Evolutionary conservation across 2,797 vertebrate genomes (phyloP), one percentile per base, ranked within the genome.

Genomic region (Diplodus sargus): DNA sequence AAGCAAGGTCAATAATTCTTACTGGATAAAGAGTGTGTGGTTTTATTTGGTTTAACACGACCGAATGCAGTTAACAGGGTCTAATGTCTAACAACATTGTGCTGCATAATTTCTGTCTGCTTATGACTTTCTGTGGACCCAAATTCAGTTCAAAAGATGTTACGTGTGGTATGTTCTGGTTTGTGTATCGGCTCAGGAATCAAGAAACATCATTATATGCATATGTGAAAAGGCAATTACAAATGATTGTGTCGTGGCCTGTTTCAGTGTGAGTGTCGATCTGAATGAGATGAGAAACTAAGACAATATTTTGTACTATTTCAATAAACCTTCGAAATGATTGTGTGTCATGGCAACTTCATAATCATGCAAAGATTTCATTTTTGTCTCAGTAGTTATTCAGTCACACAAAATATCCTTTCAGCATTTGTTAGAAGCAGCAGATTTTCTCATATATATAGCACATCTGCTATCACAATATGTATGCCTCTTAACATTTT

Each of bases 201-300:
- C 10, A 23, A 12, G 4, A 58, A 74, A 73, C 39, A 22, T 48
- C 23, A 58, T 23, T n/a, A 65, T 42, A 59, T 42, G 15, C 12
- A 42, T 10, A 42, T 20, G 28, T 30, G 30, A 22, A 57, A 57
- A 51, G 17, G 34, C 15, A 2, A 5, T 9, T 15, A 17, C 42
- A 47, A n/a, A 51, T 28, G 14, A 23, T 42, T 39, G 39, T 60
- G n/a, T 48, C 2, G 3, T 30, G 17, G 20, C 23, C 13, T 22
- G 17, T 51, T 63, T 53, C 14, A 49, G 18, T 12, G 18, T 34
- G 53, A 34, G 18, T 16, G 11, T 54, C 23, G 45, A 54, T 61
- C 20, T 61, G 43, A 59, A 61, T 22, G 9, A 70, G 23, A 65
- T 18, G 4, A 66, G 39, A 60, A 59, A 66, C 22, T 48, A 5